Evolutionary conservation across 2,888 invertebrate genomes (phyloP).

Genomic region (Abrostola triplasia): DNA sequence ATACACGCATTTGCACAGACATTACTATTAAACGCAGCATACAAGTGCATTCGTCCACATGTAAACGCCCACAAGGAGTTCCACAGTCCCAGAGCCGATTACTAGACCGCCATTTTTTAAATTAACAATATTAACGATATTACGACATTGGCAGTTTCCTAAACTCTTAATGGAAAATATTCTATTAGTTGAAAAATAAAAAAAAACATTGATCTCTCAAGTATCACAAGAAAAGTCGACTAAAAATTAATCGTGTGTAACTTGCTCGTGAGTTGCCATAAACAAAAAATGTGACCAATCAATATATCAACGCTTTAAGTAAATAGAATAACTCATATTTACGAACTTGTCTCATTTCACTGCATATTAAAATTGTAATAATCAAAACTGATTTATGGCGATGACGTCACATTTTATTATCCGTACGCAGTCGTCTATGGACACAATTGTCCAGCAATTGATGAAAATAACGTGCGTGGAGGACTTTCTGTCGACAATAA

Average conservation of each 20-base stretch:
- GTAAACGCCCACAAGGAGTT: constrained; percentile 59
- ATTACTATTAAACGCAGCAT: constrained; percentile 49
- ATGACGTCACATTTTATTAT: constrained; percentile 1
- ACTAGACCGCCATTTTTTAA: constrained; percentile 57
- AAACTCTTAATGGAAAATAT: not conserved
- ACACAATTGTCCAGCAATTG: constrained; percentile 71
- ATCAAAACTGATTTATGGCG: not conserved
- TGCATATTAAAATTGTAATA: not conserved
- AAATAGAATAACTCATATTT: not conserved
- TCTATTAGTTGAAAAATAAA: constrained; percentile 20
- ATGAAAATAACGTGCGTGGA: constrained; percentile 24
- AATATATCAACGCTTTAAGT: not conserved
- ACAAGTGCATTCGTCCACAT: constrained; percentile 58
- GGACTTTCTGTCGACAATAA: constrained; percentile 6
- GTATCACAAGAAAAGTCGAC: not conserved
- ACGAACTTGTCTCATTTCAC: not conserved
- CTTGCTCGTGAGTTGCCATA: constrained; percentile 2
- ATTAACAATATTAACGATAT: constrained; percentile 11
- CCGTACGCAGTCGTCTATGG: constrained; percentile 47
- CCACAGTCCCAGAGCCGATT: constrained; percentile 63
- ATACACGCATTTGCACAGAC: constrained; percentile 59
- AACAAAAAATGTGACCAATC: constrained; percentile 23
- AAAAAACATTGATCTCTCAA: constrained; percentile 18
- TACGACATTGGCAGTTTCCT: constrained; percentile 11
- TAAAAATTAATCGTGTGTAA: not conserved